Evolutionary conservation across 2,113 vertebrate species (phyloP), one percentile per base, ranked within the genome.

Genomic region (Sisor rabdophorus): DNA sequence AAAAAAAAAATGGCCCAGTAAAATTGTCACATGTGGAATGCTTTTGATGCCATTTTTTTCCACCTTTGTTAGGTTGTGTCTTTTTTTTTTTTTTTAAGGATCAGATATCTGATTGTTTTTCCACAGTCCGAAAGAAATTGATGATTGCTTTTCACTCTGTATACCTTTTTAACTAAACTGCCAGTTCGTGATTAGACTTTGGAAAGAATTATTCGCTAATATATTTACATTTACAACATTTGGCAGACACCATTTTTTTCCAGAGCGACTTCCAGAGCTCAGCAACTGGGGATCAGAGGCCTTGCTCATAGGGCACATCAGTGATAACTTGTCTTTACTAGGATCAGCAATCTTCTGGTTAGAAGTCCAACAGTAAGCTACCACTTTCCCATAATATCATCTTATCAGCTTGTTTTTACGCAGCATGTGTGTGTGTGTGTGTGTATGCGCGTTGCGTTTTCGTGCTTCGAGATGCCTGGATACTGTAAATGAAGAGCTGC

Each of bases 21-120:
- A 81, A 44, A 83, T 73, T 40, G 78, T 80, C 75, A 58, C 55
- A 61, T 16, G 58, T 52, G 47, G 40, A 36, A 48, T 13, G 22
- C 7, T 71, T 15, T 55, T 20, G 53, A 32, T 26, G 48, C 58
- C 19, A 52, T n/a, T 12, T 71, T 47, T 15, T n/a, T 17, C 17
- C 61, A 1, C 24, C 17, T 20, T 9, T 20, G 17, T 65, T 63
- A 12, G 30, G 36, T 22, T n/a, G n/a, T 32, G 12, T 67, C 36
- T 52, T 17, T 40, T 69, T 48, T 6, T n/a, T 67, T 36, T 54
- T 17, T 40, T 69, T 48, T 13, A 9, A 36, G 11, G 30, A 28
- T 12, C 20, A n/a, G 63, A 53, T 55, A 36, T 67, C 55, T 68
- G 36, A 65, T 65, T 67, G 60, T 56, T 56, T 28, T 50, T 50